These are phyloP conservation scores for Acanthiza pusilla DNA, from an alignment of 2,797 vertebrate genomes.

Conservation along the genomic window DNA sequence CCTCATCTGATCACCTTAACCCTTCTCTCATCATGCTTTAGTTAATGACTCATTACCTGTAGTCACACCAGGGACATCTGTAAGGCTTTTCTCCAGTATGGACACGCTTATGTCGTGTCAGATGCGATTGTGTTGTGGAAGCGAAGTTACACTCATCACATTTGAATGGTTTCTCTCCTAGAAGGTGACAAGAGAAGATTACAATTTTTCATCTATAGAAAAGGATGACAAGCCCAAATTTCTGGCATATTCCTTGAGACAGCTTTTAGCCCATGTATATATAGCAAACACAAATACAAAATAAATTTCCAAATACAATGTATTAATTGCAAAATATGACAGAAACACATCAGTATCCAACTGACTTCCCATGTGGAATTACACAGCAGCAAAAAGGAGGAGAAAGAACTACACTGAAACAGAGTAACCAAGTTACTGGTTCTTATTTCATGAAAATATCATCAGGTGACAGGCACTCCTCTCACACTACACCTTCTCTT, in stretches of 20 bases:
- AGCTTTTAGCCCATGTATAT: neutral
- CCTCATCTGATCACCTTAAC: constrained; percentile 54
- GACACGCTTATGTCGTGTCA: constrained; percentile 94
- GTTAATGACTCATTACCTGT: constrained; percentile 87
- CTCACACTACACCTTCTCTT: neutral
- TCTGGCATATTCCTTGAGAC: neutral
- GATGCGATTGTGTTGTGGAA: constrained; percentile 95
- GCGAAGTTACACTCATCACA: constrained; percentile 96
- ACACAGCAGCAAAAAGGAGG: neutral
- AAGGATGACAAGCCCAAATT: neutral
- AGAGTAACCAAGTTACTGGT: neutral
- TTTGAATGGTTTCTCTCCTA: constrained; percentile 97
- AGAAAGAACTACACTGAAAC: neutral
- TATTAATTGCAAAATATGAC: neutral
- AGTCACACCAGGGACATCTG: constrained; percentile 98
- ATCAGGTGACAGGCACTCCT: neutral
- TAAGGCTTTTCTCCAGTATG: constrained; percentile 99
- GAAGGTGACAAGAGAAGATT: constrained; percentile 50
- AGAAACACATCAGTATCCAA: neutral
- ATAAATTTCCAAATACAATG: neutral
- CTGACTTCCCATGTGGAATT: neutral
- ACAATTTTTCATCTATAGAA: neutral
- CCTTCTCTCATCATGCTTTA: constrained; percentile 65
- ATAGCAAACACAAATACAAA: neutral
- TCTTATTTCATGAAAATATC: neutral